Base-by-base conservation (phyloP, 2,888 invertebrate species). In the Iphiclides podalirius region DNA sequence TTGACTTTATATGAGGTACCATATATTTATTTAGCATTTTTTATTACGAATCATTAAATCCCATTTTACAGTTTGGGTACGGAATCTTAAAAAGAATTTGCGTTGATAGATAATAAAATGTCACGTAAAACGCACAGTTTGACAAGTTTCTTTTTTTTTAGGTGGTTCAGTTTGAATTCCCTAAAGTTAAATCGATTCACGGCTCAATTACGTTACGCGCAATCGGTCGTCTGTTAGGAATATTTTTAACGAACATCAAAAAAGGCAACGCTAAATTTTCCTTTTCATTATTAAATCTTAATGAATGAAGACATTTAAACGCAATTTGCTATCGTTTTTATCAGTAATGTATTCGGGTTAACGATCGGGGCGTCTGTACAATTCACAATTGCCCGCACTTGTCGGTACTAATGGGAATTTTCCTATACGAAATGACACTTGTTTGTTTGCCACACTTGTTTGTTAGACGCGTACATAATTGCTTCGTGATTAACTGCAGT, bases 401-500 rank as follows among this genome's bases (percentile, higher is more conserved):
- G 63, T 64, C 63, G 60, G 61, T 72, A 77, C 75, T 78, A 70
- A 75, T 75, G 73, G 87, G 86, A 87, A 87, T 78, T 79, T 87
- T 87, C 87, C 87, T 79, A 83, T 74, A 72, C 72, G 73, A 76
- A 72, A 70, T 64, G 66, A 66, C 60, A 67, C 70, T 72, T 71
- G 63, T 61, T 60, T 59, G 49, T 3, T 60, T 70, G 67, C 60
- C 60, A 66, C 60, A 63, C 57, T 59, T 57, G 55, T 57, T 52
- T 54, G 40, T 59, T 53, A 44, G 47, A 72, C 72, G 76, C 71
- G 75, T 58, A 62, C 62, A 49, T 63, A 60, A 66, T 72, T 62
- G 64, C 59, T 54, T 58, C 54, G 58, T 67, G 69, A 67, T 56
- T 51, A 47, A 50, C 34, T 46, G 53, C 33, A 52, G 42, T 48